A percentile compares a stretch with the other conserved stretches of the same genome.
Evolutionary conservation across 1,140 invertebrate species (phyloP).

Genomic region (Asobara japonica): DNA sequence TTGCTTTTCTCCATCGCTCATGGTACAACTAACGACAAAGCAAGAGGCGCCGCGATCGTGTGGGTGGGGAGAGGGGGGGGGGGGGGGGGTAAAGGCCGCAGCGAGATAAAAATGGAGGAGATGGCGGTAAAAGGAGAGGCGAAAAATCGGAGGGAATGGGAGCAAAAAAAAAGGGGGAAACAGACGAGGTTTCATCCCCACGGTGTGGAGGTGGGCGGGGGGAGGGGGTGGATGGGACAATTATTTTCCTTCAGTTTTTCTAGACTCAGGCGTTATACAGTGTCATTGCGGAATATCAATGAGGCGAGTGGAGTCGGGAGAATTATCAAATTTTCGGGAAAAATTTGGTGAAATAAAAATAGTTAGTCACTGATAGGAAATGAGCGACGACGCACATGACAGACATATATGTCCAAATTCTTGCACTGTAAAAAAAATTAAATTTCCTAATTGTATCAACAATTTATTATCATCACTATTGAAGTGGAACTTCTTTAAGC

Average conservation of each 20-base stretch:
- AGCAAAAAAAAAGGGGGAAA: background rate
- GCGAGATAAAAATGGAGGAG: background rate
- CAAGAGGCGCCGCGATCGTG: background rate
- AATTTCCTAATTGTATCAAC: no score
- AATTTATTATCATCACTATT: no score
- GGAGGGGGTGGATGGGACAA: constrained; percentile 40
- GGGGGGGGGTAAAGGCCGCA: background rate
- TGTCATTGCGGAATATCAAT: constrained; percentile 49
- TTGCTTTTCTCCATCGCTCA: constrained; percentile 58
- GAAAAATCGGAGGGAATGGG: background rate
- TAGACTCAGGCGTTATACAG: constrained; percentile 44
- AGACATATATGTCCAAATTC: no score
- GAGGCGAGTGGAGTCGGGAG: constrained; percentile 16
- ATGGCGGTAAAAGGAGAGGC: background rate
- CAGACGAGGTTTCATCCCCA: constrained; percentile 14
- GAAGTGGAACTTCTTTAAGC: no score
- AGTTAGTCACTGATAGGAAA: no score
- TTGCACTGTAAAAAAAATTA: no score
- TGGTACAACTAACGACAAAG: constrained; percentile 33
- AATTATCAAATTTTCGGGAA: background rate
- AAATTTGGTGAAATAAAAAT: background rate
- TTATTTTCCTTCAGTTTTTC: constrained; percentile 62
- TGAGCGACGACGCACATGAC: no score
- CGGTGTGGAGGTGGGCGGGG: background rate
- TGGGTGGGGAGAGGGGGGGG: no score